Evolutionary conservation across 2,113 vertebrate genomes (phyloP).

Genomic region (Vicugna pacos): DNA sequence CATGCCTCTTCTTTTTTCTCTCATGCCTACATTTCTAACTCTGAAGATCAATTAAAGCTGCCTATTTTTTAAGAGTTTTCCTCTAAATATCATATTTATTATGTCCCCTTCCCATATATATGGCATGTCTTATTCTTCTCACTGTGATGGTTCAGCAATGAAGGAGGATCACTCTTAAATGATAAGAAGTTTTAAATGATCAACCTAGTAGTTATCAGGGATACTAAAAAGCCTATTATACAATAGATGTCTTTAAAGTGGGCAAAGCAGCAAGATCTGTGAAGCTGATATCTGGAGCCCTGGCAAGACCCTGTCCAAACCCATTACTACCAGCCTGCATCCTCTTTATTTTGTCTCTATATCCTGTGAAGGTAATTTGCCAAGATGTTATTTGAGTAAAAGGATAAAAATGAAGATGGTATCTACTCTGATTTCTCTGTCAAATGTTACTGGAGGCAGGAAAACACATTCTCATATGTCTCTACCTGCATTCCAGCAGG

Average conservation of each 20-base stretch:
- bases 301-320: background rate
- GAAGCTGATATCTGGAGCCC: background rate
- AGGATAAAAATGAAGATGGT: background rate
- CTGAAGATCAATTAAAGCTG: background rate
- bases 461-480: background rate
- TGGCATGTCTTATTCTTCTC: background rate
- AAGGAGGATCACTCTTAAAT: background rate
- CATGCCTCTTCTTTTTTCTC: background rate
- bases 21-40: background rate
- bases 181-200: background rate
- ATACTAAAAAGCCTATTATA: background rate
- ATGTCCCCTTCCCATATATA: background rate
- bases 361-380: background rate
- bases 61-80: background rate
- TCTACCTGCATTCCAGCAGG: background rate
- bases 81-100: background rate
- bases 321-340: background rate
- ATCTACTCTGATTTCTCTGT: constrained; percentile 17
- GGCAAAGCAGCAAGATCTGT: background rate
- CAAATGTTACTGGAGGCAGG: background rate
- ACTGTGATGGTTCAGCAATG: background rate
- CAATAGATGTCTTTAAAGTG: background rate
- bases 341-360: background rate
- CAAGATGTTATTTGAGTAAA: constrained; percentile 21
- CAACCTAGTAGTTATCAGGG: background rate